Evolutionary conservation across 1,140 invertebrate species (phyloP), one percentile per base, ranked within the genome.

Genomic region (Conopomorpha cramerella): DNA sequence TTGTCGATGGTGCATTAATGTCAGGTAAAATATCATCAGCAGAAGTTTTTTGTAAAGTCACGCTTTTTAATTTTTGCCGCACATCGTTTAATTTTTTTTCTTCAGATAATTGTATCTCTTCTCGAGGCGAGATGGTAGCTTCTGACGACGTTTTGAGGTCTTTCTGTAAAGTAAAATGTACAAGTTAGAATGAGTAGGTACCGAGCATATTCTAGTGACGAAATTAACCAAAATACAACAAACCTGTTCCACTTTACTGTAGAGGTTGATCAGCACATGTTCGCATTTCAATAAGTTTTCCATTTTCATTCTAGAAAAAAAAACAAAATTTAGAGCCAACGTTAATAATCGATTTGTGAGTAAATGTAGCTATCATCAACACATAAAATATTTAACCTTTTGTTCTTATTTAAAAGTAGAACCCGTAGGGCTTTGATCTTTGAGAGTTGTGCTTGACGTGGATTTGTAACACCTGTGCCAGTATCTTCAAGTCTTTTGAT

Each of bases 231-330:
- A n/a, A n/a, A n/a, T n/a, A n/a, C n/a, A n/a, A n/a, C n/a, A 34
- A 41, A 80, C 85, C 81, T 84, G 76, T 64, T 83, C 78, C 34
- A 85, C 81, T 81, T 82, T 86, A 19, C 76, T 71, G 36, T 82
- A 79, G 27, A 86, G 70, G 60, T 83, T 86, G 15, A 81, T 57
- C 4, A 87, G 59, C 34, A 87, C 83, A 49, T 82, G 80, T 65
- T 86, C 84, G 48, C 84, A 86, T 59, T 83, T 82, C 14, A 79
- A 57, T 17, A 86, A 59, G 25, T 84, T 86, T 48, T 85, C 83
- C 50, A 84, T 74, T 60, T 83, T 86, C 58, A 86, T 74, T 53
- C 84, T 87, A 55, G 38, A 80, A 80, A 34, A 49, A 57, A 57
- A 50, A 43, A 39, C 16, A 41, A 28, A 29, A n/a, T 31, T 13